phyloP scores from a whole-genome alignment of 2,797 vertebrate genomes.

The Molossus alvarezi region DNA sequence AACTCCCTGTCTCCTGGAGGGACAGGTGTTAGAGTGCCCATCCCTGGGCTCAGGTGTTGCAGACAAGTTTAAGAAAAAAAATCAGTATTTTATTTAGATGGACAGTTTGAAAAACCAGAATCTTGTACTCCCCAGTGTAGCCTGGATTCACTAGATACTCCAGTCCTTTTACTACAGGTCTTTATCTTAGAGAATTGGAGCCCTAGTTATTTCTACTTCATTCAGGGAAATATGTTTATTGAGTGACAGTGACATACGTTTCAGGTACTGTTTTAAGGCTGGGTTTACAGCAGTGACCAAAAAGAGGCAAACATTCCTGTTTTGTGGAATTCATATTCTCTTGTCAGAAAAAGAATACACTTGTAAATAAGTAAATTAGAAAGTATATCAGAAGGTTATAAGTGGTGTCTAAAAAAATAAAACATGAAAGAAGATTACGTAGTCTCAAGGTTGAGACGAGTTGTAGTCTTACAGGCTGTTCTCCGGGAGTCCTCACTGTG shows the following conservation, averaged over 20 bases:
- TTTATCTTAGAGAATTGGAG: background rate
- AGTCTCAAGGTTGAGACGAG: background rate
- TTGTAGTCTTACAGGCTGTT: background rate
- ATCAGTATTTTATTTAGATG: background rate
- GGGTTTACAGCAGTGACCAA: background rate
- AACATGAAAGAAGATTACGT: background rate
- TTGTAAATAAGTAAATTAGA: background rate
- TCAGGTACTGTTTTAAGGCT: background rate
- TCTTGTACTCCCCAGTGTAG: background rate
- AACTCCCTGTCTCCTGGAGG: background rate
- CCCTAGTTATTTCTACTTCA: background rate
- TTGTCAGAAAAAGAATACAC: background rate
- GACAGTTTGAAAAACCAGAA: background rate
- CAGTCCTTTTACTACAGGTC: fast-evolving
- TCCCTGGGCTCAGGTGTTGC: background rate
- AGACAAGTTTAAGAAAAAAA: background rate
- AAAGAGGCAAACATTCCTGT: background rate
- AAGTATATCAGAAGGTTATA: background rate
- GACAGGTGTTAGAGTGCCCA: background rate
- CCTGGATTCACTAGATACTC: background rate
- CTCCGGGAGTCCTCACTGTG: background rate
- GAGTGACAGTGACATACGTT: fast-evolving
- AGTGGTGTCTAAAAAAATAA: background rate
- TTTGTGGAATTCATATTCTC: background rate
- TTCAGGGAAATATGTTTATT: background rate